Evolutionary conservation across 2,797 vertebrate species (phyloP).

Genomic region (Delichon dasypus): DNA sequence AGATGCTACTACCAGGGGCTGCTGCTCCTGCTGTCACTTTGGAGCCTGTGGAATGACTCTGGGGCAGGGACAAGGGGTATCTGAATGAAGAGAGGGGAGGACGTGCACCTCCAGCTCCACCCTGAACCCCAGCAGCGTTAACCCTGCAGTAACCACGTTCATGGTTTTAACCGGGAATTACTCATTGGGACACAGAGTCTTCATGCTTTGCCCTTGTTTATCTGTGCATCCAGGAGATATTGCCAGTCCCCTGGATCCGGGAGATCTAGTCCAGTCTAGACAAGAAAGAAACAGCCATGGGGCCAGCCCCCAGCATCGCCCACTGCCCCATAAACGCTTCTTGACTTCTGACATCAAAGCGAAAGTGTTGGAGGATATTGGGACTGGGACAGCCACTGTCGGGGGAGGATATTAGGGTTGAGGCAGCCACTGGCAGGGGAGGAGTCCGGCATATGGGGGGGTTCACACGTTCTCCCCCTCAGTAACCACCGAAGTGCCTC

Average conservation of each 20-base stretch:
- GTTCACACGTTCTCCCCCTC: no score
- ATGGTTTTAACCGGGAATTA: accelerated
- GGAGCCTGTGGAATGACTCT: background rate
- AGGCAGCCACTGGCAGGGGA: background rate
- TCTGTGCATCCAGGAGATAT: background rate
- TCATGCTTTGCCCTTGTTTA: accelerated
- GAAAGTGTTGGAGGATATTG: accelerated
- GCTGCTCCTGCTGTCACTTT: accelerated
- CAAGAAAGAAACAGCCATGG: background rate
- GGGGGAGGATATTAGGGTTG: accelerated
- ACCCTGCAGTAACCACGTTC: accelerated
- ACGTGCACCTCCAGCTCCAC: accelerated
- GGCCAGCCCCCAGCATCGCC: background rate
- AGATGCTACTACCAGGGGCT: accelerated
- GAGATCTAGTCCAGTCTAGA: background rate
- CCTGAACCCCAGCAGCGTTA: accelerated
- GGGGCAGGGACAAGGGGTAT: background rate
- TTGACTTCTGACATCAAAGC: accelerated
- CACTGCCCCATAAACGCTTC: no score
- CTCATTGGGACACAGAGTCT: background rate
- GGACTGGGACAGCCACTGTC: background rate
- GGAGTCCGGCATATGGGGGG: accelerated
- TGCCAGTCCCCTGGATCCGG: background rate
- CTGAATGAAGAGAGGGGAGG: background rate
- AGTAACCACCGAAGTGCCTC: background rate